Conservation (phyloP, 2,797 vertebrate genomes). For the Trachurus trachurus region DNA sequence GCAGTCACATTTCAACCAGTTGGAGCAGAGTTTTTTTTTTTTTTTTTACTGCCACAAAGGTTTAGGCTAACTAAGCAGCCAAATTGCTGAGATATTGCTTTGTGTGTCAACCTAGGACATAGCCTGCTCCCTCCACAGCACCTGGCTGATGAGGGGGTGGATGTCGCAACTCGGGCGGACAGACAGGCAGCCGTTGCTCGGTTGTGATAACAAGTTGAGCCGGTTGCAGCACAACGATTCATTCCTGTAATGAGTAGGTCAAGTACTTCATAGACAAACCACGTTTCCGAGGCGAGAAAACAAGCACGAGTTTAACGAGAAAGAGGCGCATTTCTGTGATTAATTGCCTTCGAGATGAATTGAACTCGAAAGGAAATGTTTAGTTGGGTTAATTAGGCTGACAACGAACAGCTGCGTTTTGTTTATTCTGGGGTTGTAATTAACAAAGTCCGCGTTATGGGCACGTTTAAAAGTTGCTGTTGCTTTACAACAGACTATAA, state of each 20-base stretch:
- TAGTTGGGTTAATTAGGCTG: not conserved
- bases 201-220: conserved; percentile 77
- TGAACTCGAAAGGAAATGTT: not conserved
- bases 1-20: not conserved
- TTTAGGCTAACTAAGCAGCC: not conserved
- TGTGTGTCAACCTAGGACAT: not conserved
- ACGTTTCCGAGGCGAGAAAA: not conserved
- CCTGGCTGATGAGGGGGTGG: conserved; percentile 54
- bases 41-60: too few species aligned
- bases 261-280: conserved; percentile 27
- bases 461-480: conserved; percentile 6
- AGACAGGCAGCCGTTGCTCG: conserved; percentile 53
- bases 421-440: not conserved
- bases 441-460: not conserved
- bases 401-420: not conserved
- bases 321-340: not conserved
- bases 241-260: conserved; percentile 37
- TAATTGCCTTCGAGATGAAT: not conserved
- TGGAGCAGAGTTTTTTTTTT: not conserved
- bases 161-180: conserved; percentile 73
- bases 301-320: not conserved
- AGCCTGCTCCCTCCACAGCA: conserved; percentile 22
- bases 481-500: not conserved
- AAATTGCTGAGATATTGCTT: not conserved
- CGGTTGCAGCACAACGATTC: conserved; percentile 69